These are phyloP conservation scores for Brachirus orientalis DNA, from an alignment of 2,113 vertebrate genomes.

Conservation along the genomic window DNA sequence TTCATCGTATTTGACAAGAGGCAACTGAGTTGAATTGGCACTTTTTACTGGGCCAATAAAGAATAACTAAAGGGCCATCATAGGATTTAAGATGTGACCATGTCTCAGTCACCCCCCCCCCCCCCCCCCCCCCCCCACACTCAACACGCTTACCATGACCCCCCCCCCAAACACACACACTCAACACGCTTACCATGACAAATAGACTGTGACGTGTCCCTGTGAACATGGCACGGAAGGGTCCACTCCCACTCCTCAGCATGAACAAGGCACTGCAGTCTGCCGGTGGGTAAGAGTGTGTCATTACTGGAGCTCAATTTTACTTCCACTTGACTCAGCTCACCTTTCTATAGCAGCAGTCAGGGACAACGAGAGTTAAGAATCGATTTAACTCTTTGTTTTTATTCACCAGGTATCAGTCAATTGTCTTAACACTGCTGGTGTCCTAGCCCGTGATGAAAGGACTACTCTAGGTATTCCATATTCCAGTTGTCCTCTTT, in stretches of 20 bases:
- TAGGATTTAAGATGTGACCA: slow-evolving; percentile 63
- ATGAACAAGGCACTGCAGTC: slow-evolving; percentile 34
- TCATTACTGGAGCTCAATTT: slow-evolving; percentile 13
- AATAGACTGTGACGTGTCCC: slow-evolving; percentile 79
- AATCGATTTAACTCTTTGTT: too few relatives aligned
- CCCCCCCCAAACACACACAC: slow-evolving; percentile 33
- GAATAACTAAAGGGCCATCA: slow-evolving; percentile 5
- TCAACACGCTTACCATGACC: slow-evolving; percentile 67
- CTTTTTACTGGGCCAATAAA: background rate
- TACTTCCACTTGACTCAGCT: slow-evolving; percentile 12
- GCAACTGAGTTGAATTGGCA: background rate
- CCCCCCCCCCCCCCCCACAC: slow-evolving; percentile 43
- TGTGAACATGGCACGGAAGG: slow-evolving; percentile 78
- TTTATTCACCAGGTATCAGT: too few relatives aligned
- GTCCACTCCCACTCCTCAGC: slow-evolving; percentile 58
- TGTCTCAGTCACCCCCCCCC: slow-evolving; percentile 62
- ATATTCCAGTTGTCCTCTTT: too few relatives aligned
- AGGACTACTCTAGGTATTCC: too few relatives aligned
- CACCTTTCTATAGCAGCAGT: background rate
- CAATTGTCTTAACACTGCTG: too few relatives aligned
- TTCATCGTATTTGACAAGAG: background rate
- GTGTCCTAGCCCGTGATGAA: too few relatives aligned
- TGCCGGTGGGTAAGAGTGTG: slow-evolving; percentile 12
- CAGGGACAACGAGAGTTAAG: too few relatives aligned
- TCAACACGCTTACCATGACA: slow-evolving; percentile 69